A percentile compares a stretch with the other conserved stretches of the same genome.
phyloP scores from a whole-genome alignment of 92 coral and sea anemone genomes.

The Epizoanthus stellaris region DNA sequence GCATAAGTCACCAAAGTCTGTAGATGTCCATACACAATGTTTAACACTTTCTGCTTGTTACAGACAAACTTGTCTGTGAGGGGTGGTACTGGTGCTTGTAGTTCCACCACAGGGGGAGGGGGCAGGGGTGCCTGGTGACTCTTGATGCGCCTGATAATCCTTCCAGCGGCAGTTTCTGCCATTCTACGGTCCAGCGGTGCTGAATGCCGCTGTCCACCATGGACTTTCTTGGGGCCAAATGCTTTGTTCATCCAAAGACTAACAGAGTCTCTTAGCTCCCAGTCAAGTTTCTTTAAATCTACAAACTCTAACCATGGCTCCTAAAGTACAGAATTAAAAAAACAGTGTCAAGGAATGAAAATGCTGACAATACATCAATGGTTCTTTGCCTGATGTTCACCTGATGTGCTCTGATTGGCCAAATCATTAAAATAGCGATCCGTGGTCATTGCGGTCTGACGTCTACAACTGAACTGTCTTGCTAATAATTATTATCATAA shows the following conservation, averaged over 20 bases:
- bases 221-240: slow-evolving; percentile 66
- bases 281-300: slow-evolving; percentile 82
- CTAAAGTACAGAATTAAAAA: slow-evolving; percentile 36
- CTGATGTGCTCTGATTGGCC: too few species aligned
- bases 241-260: slow-evolving; percentile 84
- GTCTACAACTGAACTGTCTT: too few species aligned
- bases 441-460: too few species aligned
- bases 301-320: slow-evolving; percentile 85
- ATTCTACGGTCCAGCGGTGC: slow-evolving; percentile 52
- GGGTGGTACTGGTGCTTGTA: slow-evolving; percentile 83
- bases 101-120: slow-evolving; percentile 85
- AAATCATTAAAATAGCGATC: too few species aligned
- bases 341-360: background rate
- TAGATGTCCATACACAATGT: slow-evolving; percentile 73
- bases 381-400: too few species aligned
- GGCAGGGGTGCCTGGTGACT: slow-evolving; percentile 72
- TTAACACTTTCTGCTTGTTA: slow-evolving; percentile 84
- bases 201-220: slow-evolving; percentile 13
- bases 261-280: slow-evolving; percentile 84
- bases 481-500: too few species aligned
- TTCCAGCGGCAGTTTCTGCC: slow-evolving; percentile 74
- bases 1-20: slow-evolving; percentile 83
- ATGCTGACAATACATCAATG: background rate
- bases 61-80: slow-evolving; percentile 73
- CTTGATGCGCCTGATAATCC: slow-evolving; percentile 81